A percentile compares a stretch with the other conserved stretches of the same genome.
These are phyloP conservation scores for Hyles vespertilio DNA, from an alignment of 1,140 invertebrate species.

Conservation along the genomic window DNA sequence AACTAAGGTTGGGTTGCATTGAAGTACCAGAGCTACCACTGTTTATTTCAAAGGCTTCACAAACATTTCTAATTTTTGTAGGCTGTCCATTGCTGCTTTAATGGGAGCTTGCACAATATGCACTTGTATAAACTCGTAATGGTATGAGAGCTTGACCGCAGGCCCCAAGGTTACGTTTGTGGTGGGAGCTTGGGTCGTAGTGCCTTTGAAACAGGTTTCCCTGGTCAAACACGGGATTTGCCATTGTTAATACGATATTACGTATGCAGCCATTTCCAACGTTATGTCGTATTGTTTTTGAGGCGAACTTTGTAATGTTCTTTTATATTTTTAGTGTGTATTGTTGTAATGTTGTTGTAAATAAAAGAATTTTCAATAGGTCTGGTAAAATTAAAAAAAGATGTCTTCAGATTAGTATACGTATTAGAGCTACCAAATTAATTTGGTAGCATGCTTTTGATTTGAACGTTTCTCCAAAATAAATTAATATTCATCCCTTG, in stretches of 20 bases:
- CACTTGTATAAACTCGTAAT: conserved; percentile 6
- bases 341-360: too few species aligned
- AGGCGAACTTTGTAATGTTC: conserved; percentile 13
- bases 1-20: too few species aligned
- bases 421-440: too few species aligned
- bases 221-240: conserved; percentile 24
- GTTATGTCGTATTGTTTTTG: conserved; percentile 19
- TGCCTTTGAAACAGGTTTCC: conserved; percentile 28
- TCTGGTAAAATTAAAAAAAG: too few species aligned
- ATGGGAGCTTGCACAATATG: neutral
- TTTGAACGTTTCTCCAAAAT: too few species aligned
- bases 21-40: too few species aligned
- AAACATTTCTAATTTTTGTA: too few species aligned
- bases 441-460: too few species aligned
- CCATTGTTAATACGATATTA: conserved; percentile 23
- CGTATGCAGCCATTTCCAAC: conserved; percentile 14
- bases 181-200: conserved; percentile 14
- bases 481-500: too few species aligned
- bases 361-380: too few species aligned
- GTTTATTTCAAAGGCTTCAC: conserved; percentile 4
- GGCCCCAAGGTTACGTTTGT: conserved; percentile 19
- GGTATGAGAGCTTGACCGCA: conserved; percentile 5
- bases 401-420: too few species aligned
- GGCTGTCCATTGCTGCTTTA: conserved; percentile 10
- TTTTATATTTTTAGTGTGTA: conserved; percentile 9